Evolutionary conservation across 23 tunicate species (phyloP).

Genomic region (Oikopleura albicans): DNA sequence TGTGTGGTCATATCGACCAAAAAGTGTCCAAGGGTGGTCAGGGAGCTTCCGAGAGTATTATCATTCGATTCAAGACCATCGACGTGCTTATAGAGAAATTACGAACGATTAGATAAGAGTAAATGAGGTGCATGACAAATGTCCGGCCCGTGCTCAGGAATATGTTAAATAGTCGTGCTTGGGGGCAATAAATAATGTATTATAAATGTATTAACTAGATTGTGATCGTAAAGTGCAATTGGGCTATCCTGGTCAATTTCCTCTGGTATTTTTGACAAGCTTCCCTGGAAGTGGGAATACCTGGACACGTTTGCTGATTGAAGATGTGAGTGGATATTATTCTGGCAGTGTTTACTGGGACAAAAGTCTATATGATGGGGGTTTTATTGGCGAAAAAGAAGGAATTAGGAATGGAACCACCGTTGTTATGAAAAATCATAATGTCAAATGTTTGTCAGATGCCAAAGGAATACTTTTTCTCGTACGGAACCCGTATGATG

Average conservation of each 20-base stretch:
- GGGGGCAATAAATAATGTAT: too few relatives aligned
- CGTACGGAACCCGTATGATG: constrained; percentile 35
- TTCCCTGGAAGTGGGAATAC: neutral
- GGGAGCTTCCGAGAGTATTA: too few relatives aligned
- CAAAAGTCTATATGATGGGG: neutral
- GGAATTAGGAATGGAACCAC: neutral
- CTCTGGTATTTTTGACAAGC: neutral
- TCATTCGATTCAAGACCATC: too few relatives aligned
- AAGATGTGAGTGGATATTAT: neutral
- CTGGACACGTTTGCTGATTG: neutral
- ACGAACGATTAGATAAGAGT: too few relatives aligned
- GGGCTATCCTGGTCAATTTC: neutral
- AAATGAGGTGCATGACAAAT: too few relatives aligned
- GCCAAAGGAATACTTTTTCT: constrained; percentile 24
- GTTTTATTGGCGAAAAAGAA: neutral
- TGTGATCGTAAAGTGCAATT: neutral
- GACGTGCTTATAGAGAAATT: too few relatives aligned
- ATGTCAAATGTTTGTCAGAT: neutral
- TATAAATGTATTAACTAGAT: too few relatives aligned
- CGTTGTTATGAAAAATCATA: neutral
- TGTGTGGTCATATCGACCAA: too few relatives aligned
- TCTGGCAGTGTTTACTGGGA: neutral
- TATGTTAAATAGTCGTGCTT: too few relatives aligned
- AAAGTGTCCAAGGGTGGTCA: too few relatives aligned
- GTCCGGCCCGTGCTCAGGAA: too few relatives aligned